Percentiles rank a stretch among this genome's conserved stretches.
Conservation (phyloP, 2,113 vertebrate species). For the Motacilla alba region DNA sequence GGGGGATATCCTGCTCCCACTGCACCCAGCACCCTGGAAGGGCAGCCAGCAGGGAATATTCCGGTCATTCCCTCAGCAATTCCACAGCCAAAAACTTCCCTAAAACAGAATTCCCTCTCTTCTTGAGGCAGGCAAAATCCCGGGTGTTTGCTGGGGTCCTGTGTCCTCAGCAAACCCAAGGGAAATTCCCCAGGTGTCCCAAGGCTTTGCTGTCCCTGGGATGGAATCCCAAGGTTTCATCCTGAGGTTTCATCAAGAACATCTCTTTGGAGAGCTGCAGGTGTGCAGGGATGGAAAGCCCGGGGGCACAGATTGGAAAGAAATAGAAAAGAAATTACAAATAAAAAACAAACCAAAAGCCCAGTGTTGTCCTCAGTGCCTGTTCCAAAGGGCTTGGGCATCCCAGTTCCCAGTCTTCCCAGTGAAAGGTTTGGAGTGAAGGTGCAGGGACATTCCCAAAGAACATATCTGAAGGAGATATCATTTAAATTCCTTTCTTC, state of each 20-base stretch:
- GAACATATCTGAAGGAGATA: neutral
- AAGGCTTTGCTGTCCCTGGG: neutral
- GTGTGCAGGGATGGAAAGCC: neutral
- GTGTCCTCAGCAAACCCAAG: neutral
- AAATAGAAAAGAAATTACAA: neutral
- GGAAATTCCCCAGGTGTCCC: accelerated
- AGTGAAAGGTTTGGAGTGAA: neutral
- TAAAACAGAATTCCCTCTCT: accelerated
- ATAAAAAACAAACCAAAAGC: neutral
- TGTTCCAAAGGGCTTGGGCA: accelerated
- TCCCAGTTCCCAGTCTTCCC: accelerated
- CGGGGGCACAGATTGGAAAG: neutral
- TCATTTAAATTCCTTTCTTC: accelerated
- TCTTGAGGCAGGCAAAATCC: neutral
- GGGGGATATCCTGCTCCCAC: neutral
- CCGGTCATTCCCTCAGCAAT: accelerated
- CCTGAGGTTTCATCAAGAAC: neutral
- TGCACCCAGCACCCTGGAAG: neutral
- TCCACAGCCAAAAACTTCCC: neutral
- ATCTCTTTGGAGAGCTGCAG: neutral
- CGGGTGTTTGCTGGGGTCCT: accelerated
- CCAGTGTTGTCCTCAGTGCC: neutral
- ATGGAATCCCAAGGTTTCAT: neutral
- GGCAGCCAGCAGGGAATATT: accelerated
- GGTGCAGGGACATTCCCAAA: neutral